Evolutionary conservation across 1,140 invertebrate genomes (phyloP).

Genomic region (Diuraphis noxia): DNA sequence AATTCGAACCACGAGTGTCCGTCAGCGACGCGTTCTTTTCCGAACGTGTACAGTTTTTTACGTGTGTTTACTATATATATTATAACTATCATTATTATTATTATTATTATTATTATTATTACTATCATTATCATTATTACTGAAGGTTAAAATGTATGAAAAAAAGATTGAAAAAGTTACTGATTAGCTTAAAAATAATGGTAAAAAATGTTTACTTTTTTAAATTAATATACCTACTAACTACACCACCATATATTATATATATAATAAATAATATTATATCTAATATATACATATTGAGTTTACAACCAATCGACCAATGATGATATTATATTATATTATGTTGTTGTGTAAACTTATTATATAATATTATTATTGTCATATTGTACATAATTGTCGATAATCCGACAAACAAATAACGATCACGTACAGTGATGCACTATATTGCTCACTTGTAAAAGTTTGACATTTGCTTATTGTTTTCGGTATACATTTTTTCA

Average conservation of each 20-base stretch:
- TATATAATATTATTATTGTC: constrained; percentile 5
- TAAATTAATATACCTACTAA: not conserved
- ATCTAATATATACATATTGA: not conserved
- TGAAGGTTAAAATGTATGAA: not conserved
- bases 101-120: not conserved
- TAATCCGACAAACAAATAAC: not conserved
- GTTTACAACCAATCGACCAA: not conserved
- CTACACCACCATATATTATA: not conserved
- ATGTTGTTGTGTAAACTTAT: not conserved
- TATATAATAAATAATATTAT: not conserved
- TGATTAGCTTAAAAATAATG: not conserved
- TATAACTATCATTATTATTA: not conserved
- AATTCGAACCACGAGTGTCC: not conserved
- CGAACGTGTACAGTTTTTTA: constrained; percentile 31
- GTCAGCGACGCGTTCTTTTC: not conserved
- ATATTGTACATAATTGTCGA: not conserved
- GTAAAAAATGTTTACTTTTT: not conserved
- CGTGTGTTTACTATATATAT: constrained; percentile 18
- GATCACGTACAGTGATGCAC: not conserved
- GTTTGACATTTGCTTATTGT: not conserved
- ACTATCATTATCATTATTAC: not conserved
- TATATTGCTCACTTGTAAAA: not conserved
- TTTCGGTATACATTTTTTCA: not conserved
- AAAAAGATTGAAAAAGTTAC: not conserved
- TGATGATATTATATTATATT: not conserved